phyloP scores from a whole-genome alignment of 2,797 vertebrate species.

The Poecilia wingei region DNA sequence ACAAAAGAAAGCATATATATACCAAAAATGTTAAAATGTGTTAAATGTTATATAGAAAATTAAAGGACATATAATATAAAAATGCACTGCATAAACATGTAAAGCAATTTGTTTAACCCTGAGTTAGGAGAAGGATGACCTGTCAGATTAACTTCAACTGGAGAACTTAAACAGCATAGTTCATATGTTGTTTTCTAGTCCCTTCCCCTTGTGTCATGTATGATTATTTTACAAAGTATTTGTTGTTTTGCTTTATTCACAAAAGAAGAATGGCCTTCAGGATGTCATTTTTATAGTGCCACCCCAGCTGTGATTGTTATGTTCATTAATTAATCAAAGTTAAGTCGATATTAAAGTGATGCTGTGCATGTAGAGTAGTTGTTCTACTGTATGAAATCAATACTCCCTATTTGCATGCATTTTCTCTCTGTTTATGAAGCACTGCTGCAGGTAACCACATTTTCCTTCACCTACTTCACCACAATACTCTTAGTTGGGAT shows the following conservation, averaged over 20 bases:
- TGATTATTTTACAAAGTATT: not conserved
- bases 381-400: slow-evolving; percentile 32
- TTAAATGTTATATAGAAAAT: not conserved
- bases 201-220: not conserved
- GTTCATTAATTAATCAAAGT: slow-evolving; percentile 27
- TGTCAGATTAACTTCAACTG: not conserved
- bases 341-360: slow-evolving; percentile 20
- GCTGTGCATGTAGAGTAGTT: slow-evolving; percentile 27
- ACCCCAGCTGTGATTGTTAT: slow-evolving; percentile 2
- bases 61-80: not conserved
- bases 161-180: not conserved
- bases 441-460: slow-evolving; percentile 24
- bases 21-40: not conserved
- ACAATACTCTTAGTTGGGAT: slow-evolving; percentile 16
- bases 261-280: slow-evolving; percentile 4
- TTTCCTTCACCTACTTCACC: slow-evolving; percentile 21
- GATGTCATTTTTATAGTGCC: slow-evolving; percentile 17
- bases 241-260: not conserved
- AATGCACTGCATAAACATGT: not conserved
- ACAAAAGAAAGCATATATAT: not conserved
- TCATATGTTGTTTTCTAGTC: not conserved
- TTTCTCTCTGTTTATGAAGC: slow-evolving; percentile 32
- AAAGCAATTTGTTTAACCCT: not conserved
- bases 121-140: not conserved
- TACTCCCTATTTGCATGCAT: slow-evolving; percentile 8